Base-by-base conservation (phyloP, 2,797 vertebrate genomes). In the Discoglossus pictus region DNA sequence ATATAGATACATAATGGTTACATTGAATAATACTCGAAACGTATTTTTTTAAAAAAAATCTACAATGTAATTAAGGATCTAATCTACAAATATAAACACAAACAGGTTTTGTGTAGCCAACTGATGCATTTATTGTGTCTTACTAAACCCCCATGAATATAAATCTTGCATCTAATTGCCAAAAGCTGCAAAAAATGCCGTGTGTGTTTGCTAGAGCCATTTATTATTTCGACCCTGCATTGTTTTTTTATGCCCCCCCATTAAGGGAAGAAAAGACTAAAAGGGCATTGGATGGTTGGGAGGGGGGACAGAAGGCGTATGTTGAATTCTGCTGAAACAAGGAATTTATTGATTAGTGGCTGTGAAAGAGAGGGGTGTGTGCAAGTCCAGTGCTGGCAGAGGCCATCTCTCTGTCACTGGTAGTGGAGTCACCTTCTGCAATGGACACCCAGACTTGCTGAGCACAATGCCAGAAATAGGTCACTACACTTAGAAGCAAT, bases 181-280 rank as follows among this genome's bases (percentile, higher is more conserved):
- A 56, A 66, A 60, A 61, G 23, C 51, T 58, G 52, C 34, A 21
- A 40, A 48, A 62, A 63, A 51, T 18, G 25, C 50, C 1, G 4
- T 51, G 52, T 4, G 42, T 18, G 36, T 52, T 64, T 54, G 47
- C 54, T 12, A 18, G n/a, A 62, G 34, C 65, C 73, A 76, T 77
- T 76, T 75, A 44, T 74, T 75, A 61, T 68, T 17, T 61, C 7
- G n/a, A 69, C 56, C 76, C 72, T 77, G 62, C 53, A 66, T 73
- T 74, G 75, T 79, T 55, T 65, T 62, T 64, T 77, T 43, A 40
- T 48, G 34, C 52, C 69, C 64, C 40, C 38, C 69, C 72, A 77
- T 80, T 78, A 71, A 77, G 48, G 72, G 61, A 38, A 62, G 75
- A 68, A 73, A 78, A 75, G 77, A 34, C 35, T 66, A 74, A 35